Evolutionary conservation across 2,888 invertebrate genomes (phyloP), one percentile per base, ranked within the genome.

Genomic region (Hydrotaea cyrtoneurina): DNA sequence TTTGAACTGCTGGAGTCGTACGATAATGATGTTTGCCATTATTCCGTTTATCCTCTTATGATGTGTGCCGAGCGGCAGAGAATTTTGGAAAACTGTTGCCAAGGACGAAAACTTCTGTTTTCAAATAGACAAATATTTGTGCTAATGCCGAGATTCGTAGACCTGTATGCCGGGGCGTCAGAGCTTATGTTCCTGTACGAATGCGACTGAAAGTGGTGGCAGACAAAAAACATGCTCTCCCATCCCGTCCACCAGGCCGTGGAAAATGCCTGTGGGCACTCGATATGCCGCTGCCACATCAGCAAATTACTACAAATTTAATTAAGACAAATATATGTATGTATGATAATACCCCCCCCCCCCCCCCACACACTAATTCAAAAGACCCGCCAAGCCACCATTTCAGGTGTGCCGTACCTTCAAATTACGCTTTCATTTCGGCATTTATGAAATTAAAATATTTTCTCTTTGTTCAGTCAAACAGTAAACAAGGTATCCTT

Each of bases 261-360:
- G 43, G 10, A 8, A 50, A n/a, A 19, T 21, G 69, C 69, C 39
- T 69, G 66, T 13, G 21, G 69, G 69, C 69, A 46, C 11, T 21
- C 15, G 43, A 69, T 46, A 69, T 17, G 43, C 36, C 69, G 13
- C 31, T 69, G 43, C 43, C 43, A 43, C 69, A 69, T 69, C 43
- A 69, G 69, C 69, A 69, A 69, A 69, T 69, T 69, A 69, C 43
- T 46, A 21, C 43, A 69, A 69, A 69, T 69, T 69, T 69, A 69
- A 69, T 69, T 69, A 69, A 43, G 69, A 69, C 69, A 43, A 69
- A 69, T 69, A 69, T 46, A 46, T 69, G 69, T 46, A 69, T 69
- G 46, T 46, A 46, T 69, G 69, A 69, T 43, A 69, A 69, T 69
- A 23, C 21, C 13, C 59, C 26, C n/a, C n/a, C n/a, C n/a, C n/a